Evolutionary conservation across 2,888 invertebrate genomes (phyloP), one percentile per base, ranked within the genome.

Genomic region (Dinocampus coccinellae): DNA sequence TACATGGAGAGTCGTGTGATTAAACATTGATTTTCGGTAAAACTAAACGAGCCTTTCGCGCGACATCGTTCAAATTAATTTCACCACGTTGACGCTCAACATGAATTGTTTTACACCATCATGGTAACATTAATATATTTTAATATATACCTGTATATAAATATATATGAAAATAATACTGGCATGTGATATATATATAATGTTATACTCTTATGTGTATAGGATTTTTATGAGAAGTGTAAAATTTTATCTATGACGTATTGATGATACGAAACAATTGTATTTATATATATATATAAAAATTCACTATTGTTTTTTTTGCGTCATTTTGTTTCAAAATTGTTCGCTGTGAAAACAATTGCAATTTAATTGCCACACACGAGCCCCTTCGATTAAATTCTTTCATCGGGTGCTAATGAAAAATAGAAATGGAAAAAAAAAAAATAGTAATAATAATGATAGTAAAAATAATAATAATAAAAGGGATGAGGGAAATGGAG

Each of bases 1-100:
- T 67, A 33, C 64, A 61, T 42, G 42, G 60, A 53, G 29, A n/a
- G 58, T 67, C 52, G 70, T 66, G 47, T 75, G 73, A 62, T 71
- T 72, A 74, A 75, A 76, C 71, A 76, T 75, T 74, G 73, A 76
- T 76, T 76, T 69, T 74, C 73, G 74, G 74, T 75, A 73, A 74
- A 75, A 75, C 74, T 74, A 74, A 75, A 76, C 69, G 74, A 74
- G 73, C 62, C 69, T 69, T 55, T 69, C 62, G 34, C 36, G 55
- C 69, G 62, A 69, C 62, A 63, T 69, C 62, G 62, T 69, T 69
- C 62, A 63, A 69, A 69, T 69, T 69, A 69, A 69, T 69, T 69
- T 69, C 16, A 16, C 33, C 33, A 47, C 29, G 55, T 26, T 29
- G 55, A 63, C 62, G 36, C 20, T 61, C 47, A 22, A 11, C 34